These are phyloP conservation scores for Erynnis tages DNA, from an alignment of 2,888 invertebrate species.

Conservation along the genomic window DNA sequence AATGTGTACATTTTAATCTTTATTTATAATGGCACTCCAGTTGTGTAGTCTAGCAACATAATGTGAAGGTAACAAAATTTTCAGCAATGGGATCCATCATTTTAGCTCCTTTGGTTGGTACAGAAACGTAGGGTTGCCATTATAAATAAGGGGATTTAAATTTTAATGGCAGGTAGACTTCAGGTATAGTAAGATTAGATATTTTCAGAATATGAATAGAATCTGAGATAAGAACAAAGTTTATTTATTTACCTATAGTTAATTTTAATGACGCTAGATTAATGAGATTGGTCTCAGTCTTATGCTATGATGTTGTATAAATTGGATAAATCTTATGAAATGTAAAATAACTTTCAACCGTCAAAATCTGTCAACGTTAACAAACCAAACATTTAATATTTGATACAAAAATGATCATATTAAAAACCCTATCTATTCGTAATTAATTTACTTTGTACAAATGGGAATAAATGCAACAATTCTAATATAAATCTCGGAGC, in stretches of 20 bases:
- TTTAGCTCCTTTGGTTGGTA: too few relatives aligned
- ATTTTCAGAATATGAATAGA: slow-evolving; percentile 6
- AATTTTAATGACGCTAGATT: slow-evolving; percentile 21
- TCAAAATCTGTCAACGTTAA: slow-evolving; percentile 32
- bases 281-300: slow-evolving; percentile 71
- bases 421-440: slow-evolving; percentile 59
- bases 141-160: too few relatives aligned
- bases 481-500: slow-evolving; percentile 19
- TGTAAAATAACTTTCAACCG: slow-evolving; percentile 8
- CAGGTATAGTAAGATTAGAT: neutral
- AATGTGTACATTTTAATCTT: too few relatives aligned
- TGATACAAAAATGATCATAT: slow-evolving; percentile 55
- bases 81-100: too few relatives aligned
- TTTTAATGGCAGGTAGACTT: neutral
- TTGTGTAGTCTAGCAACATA: too few relatives aligned
- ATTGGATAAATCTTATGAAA: slow-evolving; percentile 27
- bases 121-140: too few relatives aligned
- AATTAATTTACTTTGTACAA: slow-evolving; percentile 39
- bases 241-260: neutral
- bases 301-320: slow-evolving; percentile 43
- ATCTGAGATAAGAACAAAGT: slow-evolving; percentile 12
- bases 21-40: too few relatives aligned
- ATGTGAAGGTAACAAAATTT: too few relatives aligned
- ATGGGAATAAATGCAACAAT: slow-evolving; percentile 47
- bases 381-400: slow-evolving; percentile 42